A percentile compares a stretch with the other conserved stretches of the same genome.
Evolutionary conservation across 2,888 invertebrate genomes (phyloP).

Genomic region (Zygothrica quintamaculata): DNA sequence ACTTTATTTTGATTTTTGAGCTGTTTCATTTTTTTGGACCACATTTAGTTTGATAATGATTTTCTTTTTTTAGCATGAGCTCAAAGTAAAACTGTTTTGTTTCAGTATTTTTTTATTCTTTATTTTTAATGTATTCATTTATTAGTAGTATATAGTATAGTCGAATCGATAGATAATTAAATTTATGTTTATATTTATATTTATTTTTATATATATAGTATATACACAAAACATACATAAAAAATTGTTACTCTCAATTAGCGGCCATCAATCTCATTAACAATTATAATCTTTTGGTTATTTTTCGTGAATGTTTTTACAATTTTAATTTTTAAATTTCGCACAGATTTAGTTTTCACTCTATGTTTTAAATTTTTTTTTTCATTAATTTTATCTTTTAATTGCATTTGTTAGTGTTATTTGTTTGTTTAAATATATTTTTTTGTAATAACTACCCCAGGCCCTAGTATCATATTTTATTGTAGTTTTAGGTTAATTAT

Average conservation of each 20-base stretch:
- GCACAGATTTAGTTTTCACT: conserved; percentile 53
- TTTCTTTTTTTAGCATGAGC: conserved; percentile 13
- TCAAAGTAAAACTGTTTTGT: conserved; percentile 34
- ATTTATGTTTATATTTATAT: conserved; percentile 60
- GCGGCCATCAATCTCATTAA: conserved; percentile 52
- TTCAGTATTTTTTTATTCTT: conserved; percentile 40
- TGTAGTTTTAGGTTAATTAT: conserved; percentile 32
- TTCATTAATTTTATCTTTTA: conserved; percentile 46
- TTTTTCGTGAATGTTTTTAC: conserved; percentile 5
- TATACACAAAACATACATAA: conserved; percentile 76
- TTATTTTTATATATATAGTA: conserved; percentile 57
- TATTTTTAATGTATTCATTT: conserved; percentile 76
- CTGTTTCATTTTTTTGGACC: conserved; percentile 57
- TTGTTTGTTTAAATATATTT: conserved; percentile 36
- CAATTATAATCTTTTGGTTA: conserved; percentile 40
- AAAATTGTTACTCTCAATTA: conserved; percentile 60
- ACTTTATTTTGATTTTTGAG: conserved; percentile 14
- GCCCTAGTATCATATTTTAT: conserved; percentile 69
- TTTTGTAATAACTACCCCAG: conserved; percentile 68
- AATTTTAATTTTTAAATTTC: conserved; percentile 30
- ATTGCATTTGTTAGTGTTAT: conserved; percentile 35
- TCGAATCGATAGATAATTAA: conserved; percentile 68
- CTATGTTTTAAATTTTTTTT: conserved; percentile 26
- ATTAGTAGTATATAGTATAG: too few species aligned
- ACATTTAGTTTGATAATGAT: conserved; percentile 51